These are phyloP conservation scores for Athene cunicularia DNA, from an alignment of 2,113 vertebrate genomes.

Conservation along the genomic window DNA sequence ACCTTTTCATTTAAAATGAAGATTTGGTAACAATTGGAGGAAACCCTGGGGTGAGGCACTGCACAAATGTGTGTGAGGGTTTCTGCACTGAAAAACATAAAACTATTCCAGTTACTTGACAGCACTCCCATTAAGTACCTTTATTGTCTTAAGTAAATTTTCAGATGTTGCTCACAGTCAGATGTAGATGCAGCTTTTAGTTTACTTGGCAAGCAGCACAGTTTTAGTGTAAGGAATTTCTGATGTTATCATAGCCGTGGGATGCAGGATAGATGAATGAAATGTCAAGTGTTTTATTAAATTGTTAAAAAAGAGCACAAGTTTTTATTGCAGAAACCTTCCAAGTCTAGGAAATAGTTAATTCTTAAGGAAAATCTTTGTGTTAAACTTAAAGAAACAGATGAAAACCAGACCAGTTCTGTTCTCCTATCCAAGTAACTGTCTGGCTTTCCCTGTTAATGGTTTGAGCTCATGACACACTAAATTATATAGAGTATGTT, in stretches of 20 bases:
- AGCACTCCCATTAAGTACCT: not conserved
- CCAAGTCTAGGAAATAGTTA: not conserved
- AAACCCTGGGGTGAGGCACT: slow-evolving; percentile 38
- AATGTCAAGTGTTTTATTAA: not conserved
- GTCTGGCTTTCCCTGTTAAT: not conserved
- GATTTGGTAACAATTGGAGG: slow-evolving; percentile 20
- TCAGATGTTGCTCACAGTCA: not conserved
- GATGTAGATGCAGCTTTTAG: not conserved
- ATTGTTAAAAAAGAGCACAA: not conserved
- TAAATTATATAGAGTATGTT: not conserved
- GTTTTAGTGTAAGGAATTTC: not conserved
- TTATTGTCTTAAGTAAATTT: not conserved
- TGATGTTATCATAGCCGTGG: not conserved
- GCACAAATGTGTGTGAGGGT: not conserved
- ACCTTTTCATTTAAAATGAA: slow-evolving; percentile 32
- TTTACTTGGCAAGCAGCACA: not conserved
- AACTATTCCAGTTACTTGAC: not conserved
- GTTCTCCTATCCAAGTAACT: not conserved
- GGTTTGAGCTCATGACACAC: not conserved
- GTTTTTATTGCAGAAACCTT: not conserved
- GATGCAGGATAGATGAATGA: not conserved
- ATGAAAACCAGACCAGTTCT: not conserved
- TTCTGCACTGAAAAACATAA: not conserved
- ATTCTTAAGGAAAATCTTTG: not conserved
- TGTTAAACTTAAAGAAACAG: not conserved